These are phyloP conservation scores for Atethmia centrago DNA, from an alignment of 2,888 invertebrate genomes.

Conservation along the genomic window DNA sequence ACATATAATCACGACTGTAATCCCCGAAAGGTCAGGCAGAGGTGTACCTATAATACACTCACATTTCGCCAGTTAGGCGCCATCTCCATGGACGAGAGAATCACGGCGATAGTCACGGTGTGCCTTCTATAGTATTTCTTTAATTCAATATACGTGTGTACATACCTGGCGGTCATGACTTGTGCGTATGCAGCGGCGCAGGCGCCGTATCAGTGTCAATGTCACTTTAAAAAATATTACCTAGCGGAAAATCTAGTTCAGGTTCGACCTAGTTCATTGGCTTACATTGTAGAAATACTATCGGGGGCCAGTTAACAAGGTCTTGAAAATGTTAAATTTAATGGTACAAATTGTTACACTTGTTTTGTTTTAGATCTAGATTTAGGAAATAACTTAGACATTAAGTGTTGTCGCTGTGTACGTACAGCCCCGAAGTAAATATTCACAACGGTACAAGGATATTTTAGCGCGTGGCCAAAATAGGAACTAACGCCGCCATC, in stretches of 20 bases:
- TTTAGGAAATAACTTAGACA: neutral
- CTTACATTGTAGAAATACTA: constrained; percentile 52
- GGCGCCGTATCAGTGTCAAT: constrained; percentile 54
- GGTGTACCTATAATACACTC: neutral
- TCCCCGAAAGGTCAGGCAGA: neutral
- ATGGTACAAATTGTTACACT: constrained; percentile 48
- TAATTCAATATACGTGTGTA: neutral
- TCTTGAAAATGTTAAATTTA: constrained; percentile 42
- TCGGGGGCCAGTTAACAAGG: constrained; percentile 34
- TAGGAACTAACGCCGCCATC: neutral
- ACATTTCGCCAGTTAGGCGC: too few relatives aligned
- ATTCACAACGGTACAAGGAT: neutral
- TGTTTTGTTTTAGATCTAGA: constrained; percentile 19
- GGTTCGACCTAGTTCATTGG: constrained; percentile 52
- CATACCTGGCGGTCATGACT: constrained; percentile 49
- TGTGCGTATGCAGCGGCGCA: constrained; percentile 43
- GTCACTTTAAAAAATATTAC: constrained; percentile 66
- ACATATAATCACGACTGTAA: neutral
- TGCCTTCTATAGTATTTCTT: neutral
- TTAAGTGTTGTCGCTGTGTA: neutral
- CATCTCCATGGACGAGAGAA: too few relatives aligned
- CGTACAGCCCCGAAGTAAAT: neutral
- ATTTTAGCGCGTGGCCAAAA: neutral
- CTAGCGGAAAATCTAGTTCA: constrained; percentile 60
- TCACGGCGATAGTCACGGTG: too few relatives aligned